These are phyloP conservation scores for Capreolus pygargus DNA, from an alignment of 2,113 vertebrate species.

Conservation along the genomic window DNA sequence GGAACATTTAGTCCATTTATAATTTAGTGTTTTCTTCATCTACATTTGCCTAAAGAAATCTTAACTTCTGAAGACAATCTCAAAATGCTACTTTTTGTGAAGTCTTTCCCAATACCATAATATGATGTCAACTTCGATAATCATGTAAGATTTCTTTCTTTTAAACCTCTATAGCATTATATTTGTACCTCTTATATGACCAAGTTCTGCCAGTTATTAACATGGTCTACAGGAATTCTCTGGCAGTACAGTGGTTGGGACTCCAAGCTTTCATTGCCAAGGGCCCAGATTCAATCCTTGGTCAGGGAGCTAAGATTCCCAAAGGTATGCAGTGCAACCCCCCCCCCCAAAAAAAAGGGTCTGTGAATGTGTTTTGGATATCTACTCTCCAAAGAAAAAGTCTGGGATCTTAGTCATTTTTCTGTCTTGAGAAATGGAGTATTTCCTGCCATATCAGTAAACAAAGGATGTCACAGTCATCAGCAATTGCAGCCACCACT, in stretches of 20 bases:
- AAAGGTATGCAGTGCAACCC: background rate
- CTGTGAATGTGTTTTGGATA: background rate
- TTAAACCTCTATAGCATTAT: background rate
- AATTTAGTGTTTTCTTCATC: slow-evolving; percentile 10
- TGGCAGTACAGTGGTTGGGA: background rate
- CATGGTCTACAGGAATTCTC: background rate
- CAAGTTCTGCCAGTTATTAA: background rate
- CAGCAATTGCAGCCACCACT: background rate
- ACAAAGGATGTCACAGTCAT: background rate
- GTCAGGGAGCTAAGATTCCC: background rate
- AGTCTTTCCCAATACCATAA: background rate
- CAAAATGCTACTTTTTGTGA: background rate
- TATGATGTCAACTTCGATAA: background rate
- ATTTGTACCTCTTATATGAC: background rate
- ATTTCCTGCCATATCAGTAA: background rate
- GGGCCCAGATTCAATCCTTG: background rate
- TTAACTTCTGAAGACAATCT: slow-evolving; percentile 25
- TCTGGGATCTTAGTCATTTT: background rate
- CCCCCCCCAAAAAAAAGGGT: background rate
- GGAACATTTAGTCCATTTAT: background rate
- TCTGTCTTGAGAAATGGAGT: background rate
- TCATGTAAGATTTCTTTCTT: background rate
- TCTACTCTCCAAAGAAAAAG: background rate
- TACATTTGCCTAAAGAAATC: background rate
- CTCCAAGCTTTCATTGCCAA: background rate